A percentile compares a stretch with the other conserved stretches of the same genome.
These are phyloP conservation scores for Adelphocoris suturalis DNA, from an alignment of 2,888 invertebrate species.

Conservation along the genomic window DNA sequence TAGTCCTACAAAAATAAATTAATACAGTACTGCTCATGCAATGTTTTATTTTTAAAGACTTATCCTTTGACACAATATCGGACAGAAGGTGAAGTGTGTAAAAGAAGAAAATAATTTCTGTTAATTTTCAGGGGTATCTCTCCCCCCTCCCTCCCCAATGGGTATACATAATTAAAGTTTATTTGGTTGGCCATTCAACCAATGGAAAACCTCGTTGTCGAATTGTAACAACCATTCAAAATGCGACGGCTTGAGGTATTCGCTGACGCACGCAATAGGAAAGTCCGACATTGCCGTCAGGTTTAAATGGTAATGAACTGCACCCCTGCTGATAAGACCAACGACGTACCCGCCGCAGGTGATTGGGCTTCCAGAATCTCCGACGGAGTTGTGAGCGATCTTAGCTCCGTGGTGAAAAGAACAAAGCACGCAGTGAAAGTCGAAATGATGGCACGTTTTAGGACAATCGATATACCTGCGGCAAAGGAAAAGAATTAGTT, in stretches of 20 bases:
- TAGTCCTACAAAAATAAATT: too few species aligned
- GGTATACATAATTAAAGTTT: too few species aligned
- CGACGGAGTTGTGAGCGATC: background rate
- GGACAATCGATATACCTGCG: background rate
- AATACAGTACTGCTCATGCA: too few species aligned
- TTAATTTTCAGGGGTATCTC: too few species aligned
- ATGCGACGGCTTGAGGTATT: background rate
- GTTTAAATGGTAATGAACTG: background rate
- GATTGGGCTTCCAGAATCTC: background rate
- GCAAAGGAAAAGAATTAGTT: background rate
- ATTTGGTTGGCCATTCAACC: too few species aligned
- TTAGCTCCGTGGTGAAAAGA: background rate
- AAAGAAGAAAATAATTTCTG: too few species aligned
- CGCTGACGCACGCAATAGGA: background rate
- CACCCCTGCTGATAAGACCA: background rate
- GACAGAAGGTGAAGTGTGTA: too few species aligned
- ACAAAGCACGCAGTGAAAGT: background rate
- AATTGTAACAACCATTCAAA: background rate
- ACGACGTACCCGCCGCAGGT: background rate
- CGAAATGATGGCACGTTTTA: background rate
- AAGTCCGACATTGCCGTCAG: background rate
- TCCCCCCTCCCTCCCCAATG: too few species aligned
- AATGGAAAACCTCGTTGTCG: too few species aligned
- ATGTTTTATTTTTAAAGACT: too few species aligned
- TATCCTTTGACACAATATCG: too few species aligned